Percentiles rank a stretch among this genome's conserved stretches.
These are phyloP conservation scores for Philonicus albiceps DNA, from an alignment of 2,888 invertebrate genomes.

Conservation along the genomic window DNA sequence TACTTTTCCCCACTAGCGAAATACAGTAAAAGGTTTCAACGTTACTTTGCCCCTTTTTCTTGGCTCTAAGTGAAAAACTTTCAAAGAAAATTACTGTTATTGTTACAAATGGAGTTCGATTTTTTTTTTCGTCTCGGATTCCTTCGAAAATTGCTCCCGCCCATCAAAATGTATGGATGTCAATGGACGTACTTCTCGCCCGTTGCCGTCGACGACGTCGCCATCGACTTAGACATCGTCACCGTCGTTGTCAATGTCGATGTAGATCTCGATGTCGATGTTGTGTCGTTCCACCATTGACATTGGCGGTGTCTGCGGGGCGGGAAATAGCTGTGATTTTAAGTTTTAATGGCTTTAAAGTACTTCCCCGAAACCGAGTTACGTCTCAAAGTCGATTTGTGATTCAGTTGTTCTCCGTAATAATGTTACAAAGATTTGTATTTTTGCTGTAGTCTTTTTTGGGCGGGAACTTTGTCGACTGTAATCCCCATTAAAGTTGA, in stretches of 20 bases:
- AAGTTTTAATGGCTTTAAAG: conserved; percentile 9
- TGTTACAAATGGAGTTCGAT: conserved; percentile 12
- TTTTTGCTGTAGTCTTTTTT: neutral
- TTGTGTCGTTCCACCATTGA: neutral
- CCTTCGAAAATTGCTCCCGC: neutral
- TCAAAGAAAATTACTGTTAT: conserved; percentile 9
- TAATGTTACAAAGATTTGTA: conserved; percentile 5
- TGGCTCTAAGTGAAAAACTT: conserved; percentile 9
- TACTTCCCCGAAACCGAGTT: conserved; percentile 2
- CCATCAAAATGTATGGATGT: neutral
- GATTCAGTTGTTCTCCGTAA: neutral
- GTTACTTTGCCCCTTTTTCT: neutral
- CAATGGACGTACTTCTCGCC: neutral
- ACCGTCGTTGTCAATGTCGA: neutral
- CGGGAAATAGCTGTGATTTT: neutral
- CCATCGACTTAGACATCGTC: neutral
- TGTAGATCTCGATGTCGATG: neutral
- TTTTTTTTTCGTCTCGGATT: neutral
- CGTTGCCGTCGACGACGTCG: neutral
- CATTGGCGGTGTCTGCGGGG: neutral
- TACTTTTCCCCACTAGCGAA: neutral
- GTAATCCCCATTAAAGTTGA: neutral
- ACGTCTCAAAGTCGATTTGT: neutral
- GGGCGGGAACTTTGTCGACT: neutral
- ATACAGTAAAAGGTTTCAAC: neutral